A percentile compares a stretch with the other conserved stretches of the same genome.
Conservation (phyloP, 2,113 vertebrate genomes). For the Oceanodroma tethys region DNA sequence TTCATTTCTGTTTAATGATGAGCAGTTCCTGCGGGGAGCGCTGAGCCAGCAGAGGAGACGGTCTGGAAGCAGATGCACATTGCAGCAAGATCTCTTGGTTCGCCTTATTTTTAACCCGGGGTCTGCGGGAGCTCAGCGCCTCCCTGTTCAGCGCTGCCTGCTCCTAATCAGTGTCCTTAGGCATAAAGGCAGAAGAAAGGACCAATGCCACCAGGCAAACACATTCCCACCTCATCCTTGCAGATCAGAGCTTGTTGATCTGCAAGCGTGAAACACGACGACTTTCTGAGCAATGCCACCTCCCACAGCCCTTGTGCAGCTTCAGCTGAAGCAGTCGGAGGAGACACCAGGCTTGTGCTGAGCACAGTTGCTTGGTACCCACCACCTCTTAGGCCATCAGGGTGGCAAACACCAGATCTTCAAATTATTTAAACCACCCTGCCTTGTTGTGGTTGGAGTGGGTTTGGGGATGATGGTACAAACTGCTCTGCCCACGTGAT, state of each 20-base stretch:
- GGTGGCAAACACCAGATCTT: background rate
- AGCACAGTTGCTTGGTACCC: background rate
- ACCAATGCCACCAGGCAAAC: background rate
- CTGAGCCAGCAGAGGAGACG: background rate
- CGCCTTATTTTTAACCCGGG: background rate
- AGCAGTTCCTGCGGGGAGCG: background rate
- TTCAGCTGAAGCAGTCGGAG: background rate
- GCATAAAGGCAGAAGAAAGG: background rate
- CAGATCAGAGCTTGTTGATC: background rate
- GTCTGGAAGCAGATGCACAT: background rate
- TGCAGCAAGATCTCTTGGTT: background rate
- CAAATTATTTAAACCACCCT: background rate
- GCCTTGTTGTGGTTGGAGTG: background rate
- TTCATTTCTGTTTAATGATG: background rate
- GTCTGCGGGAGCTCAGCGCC: background rate
- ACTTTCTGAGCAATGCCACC: background rate
- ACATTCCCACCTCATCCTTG: background rate
- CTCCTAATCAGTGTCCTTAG: background rate
- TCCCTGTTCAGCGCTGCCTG: background rate
- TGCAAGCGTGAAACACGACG: background rate
- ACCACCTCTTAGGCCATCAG: background rate
- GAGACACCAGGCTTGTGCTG: background rate
- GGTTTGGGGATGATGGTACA: background rate
- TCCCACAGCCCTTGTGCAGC: background rate
- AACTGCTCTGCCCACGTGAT: background rate